Conservation (phyloP, 2,113 vertebrate genomes). For the Picathartes gymnocephalus region DNA sequence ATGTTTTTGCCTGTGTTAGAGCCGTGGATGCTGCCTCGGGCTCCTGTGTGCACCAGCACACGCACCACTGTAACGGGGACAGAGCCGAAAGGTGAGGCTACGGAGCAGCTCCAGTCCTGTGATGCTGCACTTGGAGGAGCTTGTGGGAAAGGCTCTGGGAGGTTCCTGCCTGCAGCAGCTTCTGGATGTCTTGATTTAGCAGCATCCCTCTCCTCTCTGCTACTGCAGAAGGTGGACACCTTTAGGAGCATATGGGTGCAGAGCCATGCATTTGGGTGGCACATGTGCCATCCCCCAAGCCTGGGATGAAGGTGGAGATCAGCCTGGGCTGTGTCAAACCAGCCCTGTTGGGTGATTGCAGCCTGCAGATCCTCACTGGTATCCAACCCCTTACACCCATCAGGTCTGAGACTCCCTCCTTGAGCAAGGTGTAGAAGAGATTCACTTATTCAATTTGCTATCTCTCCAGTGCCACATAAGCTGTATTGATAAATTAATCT, state of each 20-base stretch:
- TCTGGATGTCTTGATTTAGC: not conserved
- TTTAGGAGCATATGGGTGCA: fast-evolving
- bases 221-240: not conserved
- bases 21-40: not conserved
- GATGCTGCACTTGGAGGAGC: not conserved
- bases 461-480: constrained; percentile 65
- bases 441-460: constrained; percentile 54
- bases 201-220: not conserved
- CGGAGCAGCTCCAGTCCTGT: not conserved
- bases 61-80: not conserved
- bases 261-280: fast-evolving
- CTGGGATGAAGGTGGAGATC: not conserved
- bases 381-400: not conserved
- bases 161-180: not conserved
- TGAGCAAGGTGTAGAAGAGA: constrained; percentile 38
- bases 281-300: fast-evolving
- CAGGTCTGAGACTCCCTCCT: not conserved
- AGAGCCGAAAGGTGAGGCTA: not conserved
- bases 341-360: not conserved
- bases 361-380: not conserved
- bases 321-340: not conserved
- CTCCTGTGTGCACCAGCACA: not conserved
- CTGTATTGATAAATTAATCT: constrained; percentile 78
- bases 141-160: not conserved
- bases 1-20: not conserved